Base-by-base conservation (phyloP, 1,140 invertebrate species). In the Tribolium castaneum region DNA sequence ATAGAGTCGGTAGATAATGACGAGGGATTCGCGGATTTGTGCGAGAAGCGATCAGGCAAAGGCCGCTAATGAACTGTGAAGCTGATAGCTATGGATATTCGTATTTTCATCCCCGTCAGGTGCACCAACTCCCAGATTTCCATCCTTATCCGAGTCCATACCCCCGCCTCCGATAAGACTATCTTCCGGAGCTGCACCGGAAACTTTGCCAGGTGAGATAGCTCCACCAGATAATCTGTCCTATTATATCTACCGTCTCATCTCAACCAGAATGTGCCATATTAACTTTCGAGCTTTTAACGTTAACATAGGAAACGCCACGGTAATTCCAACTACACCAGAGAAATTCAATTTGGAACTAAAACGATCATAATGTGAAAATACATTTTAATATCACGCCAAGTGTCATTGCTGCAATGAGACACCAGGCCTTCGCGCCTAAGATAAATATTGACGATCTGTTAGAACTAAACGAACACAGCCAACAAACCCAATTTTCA, bases 31-130 rank as follows among this genome's bases (percentile, higher is more conserved):
- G 59, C 59, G 59, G 75, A 76, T 76, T 76, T 76, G 59, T 76
- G 75, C 75, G 59, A 70, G 59, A 76, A 52, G 59, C 62, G 75
- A 76, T 76, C 75, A 76, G 49, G 59, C 50, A 35, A 52, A 62
- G 59, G 75, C 45, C 59, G 59, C 49, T 76, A 76, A 76, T 76
- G 62, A 70, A 76, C 75, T 70, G 75, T 70, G 45, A 70, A 76
- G 51, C 75, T 62, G 75, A 76, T 76, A 76, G 59, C 59, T 70
- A 66, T 66, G 62, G 49, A 76, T 59, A 62, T 76, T 76, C 75
- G 62, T 76, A 70, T 76, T 70, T 76, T 54, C 66, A 76, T 76
- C 75, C 56, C 25, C 62, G 49, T 62, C 75, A 76, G 75, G 59
- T 76, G 75, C 59, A 70, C 75, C 12, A 30, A 70, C 66, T 76